phyloP scores from a whole-genome alignment of 2,888 invertebrate species.

The Mystacides longicornis region DNA sequence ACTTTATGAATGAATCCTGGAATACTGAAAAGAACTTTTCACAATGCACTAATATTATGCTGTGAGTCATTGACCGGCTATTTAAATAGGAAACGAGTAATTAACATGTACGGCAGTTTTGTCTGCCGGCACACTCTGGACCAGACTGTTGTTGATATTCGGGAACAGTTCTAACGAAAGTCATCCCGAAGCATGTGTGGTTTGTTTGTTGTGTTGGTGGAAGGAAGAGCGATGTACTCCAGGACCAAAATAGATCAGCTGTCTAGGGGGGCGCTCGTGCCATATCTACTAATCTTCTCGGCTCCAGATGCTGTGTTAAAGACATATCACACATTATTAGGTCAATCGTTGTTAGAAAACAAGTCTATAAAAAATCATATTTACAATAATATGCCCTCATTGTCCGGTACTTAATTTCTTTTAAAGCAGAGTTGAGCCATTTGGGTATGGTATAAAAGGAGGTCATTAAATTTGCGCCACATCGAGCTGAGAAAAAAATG shows the following conservation, averaged over 20 bases:
- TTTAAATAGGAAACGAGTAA: neutral
- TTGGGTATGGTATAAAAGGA: no score
- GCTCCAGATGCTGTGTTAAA: no score
- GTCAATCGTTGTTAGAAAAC: no score
- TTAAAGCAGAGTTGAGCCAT: no score
- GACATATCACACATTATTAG: no score
- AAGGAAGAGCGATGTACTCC: conserved; percentile 8
- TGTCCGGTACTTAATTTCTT: no score
- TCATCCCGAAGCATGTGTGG: neutral
- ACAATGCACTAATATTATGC: neutral
- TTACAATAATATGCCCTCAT: no score
- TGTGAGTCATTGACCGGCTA: neutral
- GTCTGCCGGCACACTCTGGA: neutral
- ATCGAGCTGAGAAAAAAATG: no score
- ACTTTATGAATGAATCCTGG: neutral
- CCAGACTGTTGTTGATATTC: neutral
- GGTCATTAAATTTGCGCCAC: no score
- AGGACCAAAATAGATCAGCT: conserved; percentile 9
- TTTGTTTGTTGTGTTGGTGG: neutral
- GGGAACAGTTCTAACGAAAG: neutral
- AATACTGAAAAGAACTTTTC: neutral
- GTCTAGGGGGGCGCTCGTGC: conserved; percentile 12
- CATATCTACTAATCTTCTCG: no score
- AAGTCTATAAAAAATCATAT: no score
- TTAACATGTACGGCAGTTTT: neutral